Base-by-base conservation (phyloP, 1,140 invertebrate genomes). In the Brachionus koreanus region DNA sequence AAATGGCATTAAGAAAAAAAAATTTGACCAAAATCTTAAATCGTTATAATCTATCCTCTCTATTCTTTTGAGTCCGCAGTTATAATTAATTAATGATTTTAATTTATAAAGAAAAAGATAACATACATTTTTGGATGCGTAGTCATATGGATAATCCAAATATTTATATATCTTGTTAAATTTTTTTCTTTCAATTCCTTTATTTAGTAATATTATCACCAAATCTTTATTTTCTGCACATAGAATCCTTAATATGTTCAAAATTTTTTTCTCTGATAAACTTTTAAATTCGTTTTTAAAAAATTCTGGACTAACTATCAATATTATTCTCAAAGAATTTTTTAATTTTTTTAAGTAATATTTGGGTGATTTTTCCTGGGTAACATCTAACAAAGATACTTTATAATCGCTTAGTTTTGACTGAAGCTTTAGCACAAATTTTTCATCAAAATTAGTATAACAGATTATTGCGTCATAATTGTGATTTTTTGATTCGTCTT, bases 1-100 rank as follows among this genome's bases (percentile, higher is more conserved):
- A 43, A 39, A 43, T 6, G 76, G 76, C 76, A 79, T 79, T 19
- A 79, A n/a, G 29, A 61, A 79, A 10, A 39, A 39, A 65, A 79
- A 79, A 23, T 79, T 35, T 6, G 29, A 9, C 76, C 76, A 79
- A 65, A 79, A 79, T 3, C 13, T 57, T 12, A 10, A 0, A 13
- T 57, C 23, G 5, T 57, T 42, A 19, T 61, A 23, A 39, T 43
- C 19, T 4, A 79, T 35, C 19, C 19, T 57, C 35, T 79, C 76
- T 1, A 79, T 19, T 79, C 61, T 16, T 29, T 52, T 57, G 9
- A 79, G 19, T 23, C 49, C 76, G 43, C 76, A 79, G 43, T 79
- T 79, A 16, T 61, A 79, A 10, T 65, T 57, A 10, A 79, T 39
- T 13, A 33, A 33, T 25, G 76, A 79, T 65, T 57, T 79, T 10